A percentile compares a stretch with the other conserved stretches of the same genome.
Evolutionary conservation across 2,113 vertebrate genomes (phyloP).

Genomic region (Aegithalos caudatus): DNA sequence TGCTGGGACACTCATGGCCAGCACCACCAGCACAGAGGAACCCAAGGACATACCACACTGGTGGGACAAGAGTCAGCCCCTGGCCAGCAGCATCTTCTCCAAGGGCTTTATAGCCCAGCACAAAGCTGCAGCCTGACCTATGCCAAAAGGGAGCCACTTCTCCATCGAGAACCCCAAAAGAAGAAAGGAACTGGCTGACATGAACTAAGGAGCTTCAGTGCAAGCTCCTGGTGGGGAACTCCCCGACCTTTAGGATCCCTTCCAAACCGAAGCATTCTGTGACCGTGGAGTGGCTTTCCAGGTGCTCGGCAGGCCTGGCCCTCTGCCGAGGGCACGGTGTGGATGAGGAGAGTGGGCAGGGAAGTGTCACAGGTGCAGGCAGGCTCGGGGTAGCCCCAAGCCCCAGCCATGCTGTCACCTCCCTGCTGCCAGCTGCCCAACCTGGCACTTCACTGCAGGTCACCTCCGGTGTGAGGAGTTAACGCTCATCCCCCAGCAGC

Average conservation of each 20-base stretch:
- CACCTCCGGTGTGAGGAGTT: background rate
- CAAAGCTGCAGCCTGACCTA: background rate
- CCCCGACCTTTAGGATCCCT: background rate
- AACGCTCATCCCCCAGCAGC: background rate
- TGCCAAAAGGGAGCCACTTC: background rate
- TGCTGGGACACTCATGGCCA: background rate
- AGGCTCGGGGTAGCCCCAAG: background rate
- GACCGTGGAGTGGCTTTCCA: background rate
- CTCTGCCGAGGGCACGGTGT: rapidly evolving
- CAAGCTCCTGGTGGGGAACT: background rate
- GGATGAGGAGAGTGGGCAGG: rapidly evolving
- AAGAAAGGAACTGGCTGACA: background rate
- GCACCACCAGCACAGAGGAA: rapidly evolving
- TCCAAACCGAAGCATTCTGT: rapidly evolving
- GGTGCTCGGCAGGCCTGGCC: background rate
- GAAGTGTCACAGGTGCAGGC: background rate
- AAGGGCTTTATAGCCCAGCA: background rate
- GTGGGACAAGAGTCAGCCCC: background rate
- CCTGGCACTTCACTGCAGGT: background rate
- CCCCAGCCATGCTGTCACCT: background rate
- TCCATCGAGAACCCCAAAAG: background rate
- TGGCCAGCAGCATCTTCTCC: background rate
- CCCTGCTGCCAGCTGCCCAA: background rate
- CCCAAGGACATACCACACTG: background rate
- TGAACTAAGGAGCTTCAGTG: background rate